Conservation (phyloP, 2,888 invertebrate species). For the Habrosyne pyritoides region DNA sequence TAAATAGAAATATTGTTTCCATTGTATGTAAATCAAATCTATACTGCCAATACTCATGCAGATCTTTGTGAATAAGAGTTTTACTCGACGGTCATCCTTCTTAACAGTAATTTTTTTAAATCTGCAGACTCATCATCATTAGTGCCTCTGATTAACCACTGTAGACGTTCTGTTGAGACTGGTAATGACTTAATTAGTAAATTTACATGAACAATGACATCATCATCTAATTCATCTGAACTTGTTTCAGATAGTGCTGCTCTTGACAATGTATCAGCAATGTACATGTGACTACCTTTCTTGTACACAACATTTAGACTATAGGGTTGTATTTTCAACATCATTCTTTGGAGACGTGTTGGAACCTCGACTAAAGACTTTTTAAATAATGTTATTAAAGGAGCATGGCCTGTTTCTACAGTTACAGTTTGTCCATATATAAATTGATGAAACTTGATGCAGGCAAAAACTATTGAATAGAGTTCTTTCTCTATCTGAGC, state of each 20-base stretch:
- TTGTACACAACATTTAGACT: constrained; percentile 24
- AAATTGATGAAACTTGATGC: constrained; percentile 19
- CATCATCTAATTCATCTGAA: neutral
- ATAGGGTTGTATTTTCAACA: constrained; percentile 26
- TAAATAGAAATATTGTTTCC: too few species aligned
- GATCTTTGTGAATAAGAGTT: constrained; percentile 7
- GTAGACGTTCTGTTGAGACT: neutral
- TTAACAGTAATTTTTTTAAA: neutral
- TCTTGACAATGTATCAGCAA: constrained; percentile 29
- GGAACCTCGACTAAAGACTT: constrained; percentile 21
- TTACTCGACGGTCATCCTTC: constrained; percentile 7
- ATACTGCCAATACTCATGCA: constrained; percentile 4
- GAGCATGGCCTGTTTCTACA: constrained; percentile 23
- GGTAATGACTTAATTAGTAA: constrained; percentile 1
- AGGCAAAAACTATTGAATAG: constrained; percentile 23
- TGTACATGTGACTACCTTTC: constrained; percentile 25
- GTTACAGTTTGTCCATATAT: constrained; percentile 17
- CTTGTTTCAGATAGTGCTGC: neutral
- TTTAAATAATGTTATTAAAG: constrained; percentile 18
- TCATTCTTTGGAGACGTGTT: constrained; percentile 25
- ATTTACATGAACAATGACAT: constrained; percentile 6
- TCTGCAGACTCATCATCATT: neutral
- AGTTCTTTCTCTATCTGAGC: constrained; percentile 30
- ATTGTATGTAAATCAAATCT: constrained; percentile 13
- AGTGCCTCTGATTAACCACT: neutral